Percentiles rank a stretch among this genome's conserved stretches.
Evolutionary conservation across 2,888 invertebrate species (phyloP).

Genomic region (Tuta absoluta): DNA sequence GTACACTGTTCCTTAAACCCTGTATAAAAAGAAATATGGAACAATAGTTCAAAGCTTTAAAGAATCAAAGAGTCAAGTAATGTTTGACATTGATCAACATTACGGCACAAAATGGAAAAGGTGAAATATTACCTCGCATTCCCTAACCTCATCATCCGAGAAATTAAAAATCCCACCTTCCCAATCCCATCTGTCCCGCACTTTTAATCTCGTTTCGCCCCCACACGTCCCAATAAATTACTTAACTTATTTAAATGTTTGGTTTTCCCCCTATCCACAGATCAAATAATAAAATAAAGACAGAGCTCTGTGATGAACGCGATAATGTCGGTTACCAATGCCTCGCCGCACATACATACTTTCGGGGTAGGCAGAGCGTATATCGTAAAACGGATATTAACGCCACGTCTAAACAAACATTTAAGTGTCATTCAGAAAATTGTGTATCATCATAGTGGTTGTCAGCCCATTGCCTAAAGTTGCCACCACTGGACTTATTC

Average conservation of each 20-base stretch:
- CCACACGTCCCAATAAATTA: slow-evolving; percentile 29
- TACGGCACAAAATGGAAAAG: not conserved
- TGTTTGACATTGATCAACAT: too few relatives aligned
- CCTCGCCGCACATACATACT: not conserved
- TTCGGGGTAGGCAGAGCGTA: too few relatives aligned
- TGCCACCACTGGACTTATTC: too few relatives aligned
- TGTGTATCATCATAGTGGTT: too few relatives aligned
- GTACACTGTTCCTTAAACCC: too few relatives aligned
- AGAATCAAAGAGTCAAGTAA: too few relatives aligned
- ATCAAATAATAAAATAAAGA: not conserved
- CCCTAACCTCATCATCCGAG: not conserved
- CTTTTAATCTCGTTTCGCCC: slow-evolving; percentile 20
- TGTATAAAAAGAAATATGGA: too few relatives aligned
- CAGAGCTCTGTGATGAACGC: not conserved
- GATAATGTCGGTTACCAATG: not conserved
- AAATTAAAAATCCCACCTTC: slow-evolving; percentile 17
- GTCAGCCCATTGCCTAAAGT: too few relatives aligned
- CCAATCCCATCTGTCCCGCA: not conserved
- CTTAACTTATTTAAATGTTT: slow-evolving; percentile 31
- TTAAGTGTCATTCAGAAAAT: too few relatives aligned
- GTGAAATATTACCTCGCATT: slow-evolving; percentile 5
- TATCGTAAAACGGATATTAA: too few relatives aligned
- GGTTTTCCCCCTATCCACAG: not conserved
- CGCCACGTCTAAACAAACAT: too few relatives aligned
- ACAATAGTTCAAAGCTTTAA: too few relatives aligned